Conservation (phyloP, 2,888 invertebrate species). For the Marasmarcha lunaedactyla region DNA sequence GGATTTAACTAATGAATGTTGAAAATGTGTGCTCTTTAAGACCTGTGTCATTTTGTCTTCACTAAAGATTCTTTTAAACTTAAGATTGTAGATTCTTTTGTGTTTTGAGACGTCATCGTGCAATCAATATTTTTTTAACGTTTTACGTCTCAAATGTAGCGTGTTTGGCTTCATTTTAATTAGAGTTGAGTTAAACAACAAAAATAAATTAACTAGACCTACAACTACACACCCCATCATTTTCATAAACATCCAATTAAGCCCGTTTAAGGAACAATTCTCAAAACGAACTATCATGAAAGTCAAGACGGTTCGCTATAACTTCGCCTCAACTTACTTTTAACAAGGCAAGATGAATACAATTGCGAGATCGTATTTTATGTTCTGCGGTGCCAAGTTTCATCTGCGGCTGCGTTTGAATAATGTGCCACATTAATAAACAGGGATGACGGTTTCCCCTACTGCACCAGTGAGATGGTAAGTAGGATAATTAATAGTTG, state of each 20-base stretch:
- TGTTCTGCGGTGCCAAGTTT: slow-evolving; percentile 36
- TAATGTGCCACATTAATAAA: slow-evolving; percentile 63
- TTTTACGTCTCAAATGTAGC: too few species aligned
- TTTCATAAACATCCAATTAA: slow-evolving; percentile 4
- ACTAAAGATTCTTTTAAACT: too few species aligned
- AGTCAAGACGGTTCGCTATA: slow-evolving; percentile 44
- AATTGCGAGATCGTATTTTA: slow-evolving; percentile 42
- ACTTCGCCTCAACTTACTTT: slow-evolving; percentile 42
- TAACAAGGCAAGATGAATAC: slow-evolving; percentile 46
- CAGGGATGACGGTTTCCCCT: slow-evolving; percentile 26
- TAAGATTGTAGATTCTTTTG: too few species aligned
- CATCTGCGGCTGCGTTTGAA: slow-evolving; percentile 57
- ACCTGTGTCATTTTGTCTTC: too few species aligned
- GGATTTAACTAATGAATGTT: too few species aligned
- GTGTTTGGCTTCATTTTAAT: too few species aligned
- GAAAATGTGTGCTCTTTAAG: too few species aligned
- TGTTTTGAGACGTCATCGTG: too few species aligned
- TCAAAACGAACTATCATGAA: slow-evolving; percentile 33
- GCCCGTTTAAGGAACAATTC: slow-evolving; percentile 17
- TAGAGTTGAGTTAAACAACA: too few species aligned
- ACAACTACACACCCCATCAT: too few species aligned
- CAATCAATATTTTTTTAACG: too few species aligned
- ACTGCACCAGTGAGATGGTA: slow-evolving; percentile 14
- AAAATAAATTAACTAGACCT: too few species aligned
- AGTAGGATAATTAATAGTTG: slow-evolving; percentile 50